These are phyloP conservation scores for Eolophus roseicapilla DNA, from an alignment of 2,113 vertebrate species.

Conservation along the genomic window DNA sequence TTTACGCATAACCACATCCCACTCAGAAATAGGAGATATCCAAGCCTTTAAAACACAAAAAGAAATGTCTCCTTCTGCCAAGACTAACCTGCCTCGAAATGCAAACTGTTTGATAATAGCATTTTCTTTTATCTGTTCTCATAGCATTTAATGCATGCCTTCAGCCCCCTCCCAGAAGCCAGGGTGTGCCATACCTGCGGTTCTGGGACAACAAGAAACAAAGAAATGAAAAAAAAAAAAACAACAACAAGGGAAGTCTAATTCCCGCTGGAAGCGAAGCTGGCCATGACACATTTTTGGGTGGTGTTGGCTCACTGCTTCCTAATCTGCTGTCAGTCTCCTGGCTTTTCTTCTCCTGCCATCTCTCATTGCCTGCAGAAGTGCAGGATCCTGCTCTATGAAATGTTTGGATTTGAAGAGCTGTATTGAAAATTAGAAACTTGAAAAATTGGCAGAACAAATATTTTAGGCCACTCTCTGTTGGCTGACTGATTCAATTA, in stretches of 20 bases:
- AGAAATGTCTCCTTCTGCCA: not conserved
- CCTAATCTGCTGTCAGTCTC: not conserved
- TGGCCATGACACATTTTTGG: not conserved
- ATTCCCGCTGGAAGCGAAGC: not conserved
- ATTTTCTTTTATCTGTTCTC: not conserved
- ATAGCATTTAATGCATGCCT: not conserved
- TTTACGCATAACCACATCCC: not conserved
- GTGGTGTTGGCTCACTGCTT: not conserved
- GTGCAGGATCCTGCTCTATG: accelerated
- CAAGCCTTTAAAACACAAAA: not conserved
- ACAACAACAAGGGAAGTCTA: not conserved
- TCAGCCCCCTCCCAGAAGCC: not conserved
- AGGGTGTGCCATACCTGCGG: not conserved
- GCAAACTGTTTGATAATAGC: not conserved
- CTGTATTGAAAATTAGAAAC: not conserved
- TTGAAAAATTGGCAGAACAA: not conserved
- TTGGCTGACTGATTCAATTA: not conserved
- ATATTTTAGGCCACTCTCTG: not conserved
- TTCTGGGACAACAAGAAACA: not conserved
- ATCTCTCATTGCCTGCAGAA: accelerated
- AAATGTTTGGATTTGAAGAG: not conserved
- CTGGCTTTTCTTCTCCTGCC: not conserved
- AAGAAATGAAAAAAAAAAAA: not conserved
- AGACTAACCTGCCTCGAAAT: not conserved
- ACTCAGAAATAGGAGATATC: not conserved